A percentile compares a stretch with the other conserved stretches of the same genome.
These are phyloP conservation scores for Lasioglossum calceatum DNA, from an alignment of 2,888 invertebrate genomes.

Conservation along the genomic window DNA sequence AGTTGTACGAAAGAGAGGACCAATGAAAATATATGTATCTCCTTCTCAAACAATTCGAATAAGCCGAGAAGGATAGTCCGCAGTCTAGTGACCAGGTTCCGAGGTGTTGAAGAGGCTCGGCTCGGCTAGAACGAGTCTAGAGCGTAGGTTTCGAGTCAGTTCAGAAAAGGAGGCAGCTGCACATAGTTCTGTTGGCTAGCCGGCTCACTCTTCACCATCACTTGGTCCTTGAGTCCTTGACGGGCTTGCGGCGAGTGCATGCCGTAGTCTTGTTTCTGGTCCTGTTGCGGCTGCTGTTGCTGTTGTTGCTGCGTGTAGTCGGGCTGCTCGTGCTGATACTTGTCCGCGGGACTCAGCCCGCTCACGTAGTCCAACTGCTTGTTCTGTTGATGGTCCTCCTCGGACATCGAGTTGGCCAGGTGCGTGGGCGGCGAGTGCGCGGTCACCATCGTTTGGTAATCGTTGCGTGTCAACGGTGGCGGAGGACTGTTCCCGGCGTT, in stretches of 20 bases:
- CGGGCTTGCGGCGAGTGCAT: conserved; percentile 81
- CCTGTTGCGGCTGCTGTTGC: conserved; percentile 80
- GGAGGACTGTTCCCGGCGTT: conserved; percentile 88
- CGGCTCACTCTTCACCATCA: conserved; percentile 87
- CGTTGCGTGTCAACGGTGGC: conserved; percentile 84
- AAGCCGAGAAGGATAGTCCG: background rate
- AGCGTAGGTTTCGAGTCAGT: conserved; percentile 85
- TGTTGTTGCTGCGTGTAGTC: conserved; percentile 86
- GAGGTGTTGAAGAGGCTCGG: conserved; percentile 6
- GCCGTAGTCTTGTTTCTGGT: conserved; percentile 80
- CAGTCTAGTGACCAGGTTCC: background rate
- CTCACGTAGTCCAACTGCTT: conserved; percentile 80
- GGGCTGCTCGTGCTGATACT: conserved; percentile 87
- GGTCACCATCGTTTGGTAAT: conserved; percentile 82
- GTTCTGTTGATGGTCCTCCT: conserved; percentile 81
- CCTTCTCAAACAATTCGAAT: background rate
- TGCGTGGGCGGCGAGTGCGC: conserved; percentile 81
- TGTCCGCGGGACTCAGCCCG: conserved; percentile 83
- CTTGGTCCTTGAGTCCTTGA: conserved; percentile 85
- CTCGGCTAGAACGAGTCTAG: conserved; percentile 66
- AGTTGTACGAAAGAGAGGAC: background rate
- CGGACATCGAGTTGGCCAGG: conserved; percentile 77
- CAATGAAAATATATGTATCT: background rate
- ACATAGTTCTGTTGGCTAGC: conserved; percentile 88
- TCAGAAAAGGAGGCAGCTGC: conserved; percentile 91